A percentile compares a stretch with the other conserved stretches of the same genome.
Conservation (phyloP, 2,113 vertebrate species). For the Istiophorus platypterus region DNA sequence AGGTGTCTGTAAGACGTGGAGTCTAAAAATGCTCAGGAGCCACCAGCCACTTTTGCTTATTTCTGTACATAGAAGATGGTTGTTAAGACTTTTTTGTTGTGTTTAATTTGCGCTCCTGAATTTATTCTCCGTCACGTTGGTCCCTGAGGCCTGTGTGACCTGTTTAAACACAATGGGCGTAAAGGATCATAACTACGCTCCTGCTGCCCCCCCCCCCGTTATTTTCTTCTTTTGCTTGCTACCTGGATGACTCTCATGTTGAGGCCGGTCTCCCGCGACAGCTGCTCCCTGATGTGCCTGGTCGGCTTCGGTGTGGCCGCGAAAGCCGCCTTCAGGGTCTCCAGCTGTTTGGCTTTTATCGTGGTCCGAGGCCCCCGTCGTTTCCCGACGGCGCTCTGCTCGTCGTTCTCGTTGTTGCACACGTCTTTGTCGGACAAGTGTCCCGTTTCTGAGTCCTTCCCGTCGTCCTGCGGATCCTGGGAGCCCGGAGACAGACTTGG, state of each 20-base stretch:
- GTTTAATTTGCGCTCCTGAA: not conserved
- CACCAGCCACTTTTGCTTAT: not conserved
- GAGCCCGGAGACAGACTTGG: constrained; percentile 98
- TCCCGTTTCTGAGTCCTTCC: constrained; percentile 95
- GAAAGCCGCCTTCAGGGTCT: constrained; percentile 97
- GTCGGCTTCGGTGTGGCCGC: constrained; percentile 97
- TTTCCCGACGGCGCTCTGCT: constrained; percentile 94
- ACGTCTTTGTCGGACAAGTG: constrained; percentile 95
- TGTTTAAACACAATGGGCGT: not conserved
- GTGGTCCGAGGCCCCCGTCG: constrained; percentile 96
- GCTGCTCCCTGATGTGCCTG: constrained; percentile 96
- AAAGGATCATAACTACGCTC: not conserved
- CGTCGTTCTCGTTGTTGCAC: constrained; percentile 93
- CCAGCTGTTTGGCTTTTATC: constrained; percentile 99
- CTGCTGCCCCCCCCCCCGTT: too few species aligned
- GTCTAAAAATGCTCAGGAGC: not conserved
- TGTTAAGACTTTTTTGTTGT: not conserved
- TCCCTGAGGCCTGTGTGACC: not conserved
- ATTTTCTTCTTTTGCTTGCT: not conserved
- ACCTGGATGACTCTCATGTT: constrained; percentile 99
- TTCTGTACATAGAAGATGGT: not conserved
- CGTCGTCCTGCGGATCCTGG: constrained; percentile 96
- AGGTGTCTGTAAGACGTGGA: not conserved
- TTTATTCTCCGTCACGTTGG: not conserved
- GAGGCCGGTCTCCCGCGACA: constrained; percentile 97